These are phyloP conservation scores for Volucella zonaria DNA, from an alignment of 2,888 invertebrate genomes.

Conservation along the genomic window DNA sequence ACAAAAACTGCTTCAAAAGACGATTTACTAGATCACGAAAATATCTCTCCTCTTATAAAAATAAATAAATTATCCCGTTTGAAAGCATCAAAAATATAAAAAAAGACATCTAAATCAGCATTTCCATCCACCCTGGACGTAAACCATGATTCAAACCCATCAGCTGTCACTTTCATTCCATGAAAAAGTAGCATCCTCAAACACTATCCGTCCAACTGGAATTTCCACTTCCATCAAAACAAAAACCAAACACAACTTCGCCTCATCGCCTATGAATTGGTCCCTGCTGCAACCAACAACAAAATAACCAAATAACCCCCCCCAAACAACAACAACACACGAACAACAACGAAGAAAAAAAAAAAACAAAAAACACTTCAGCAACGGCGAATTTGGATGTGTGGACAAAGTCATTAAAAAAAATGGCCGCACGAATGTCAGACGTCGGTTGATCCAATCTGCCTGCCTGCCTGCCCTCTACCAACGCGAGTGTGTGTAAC, in stretches of 20 bases:
- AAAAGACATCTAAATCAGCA: not conserved
- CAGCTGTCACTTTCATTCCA: conserved; percentile 31
- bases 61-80: too few relatives aligned
- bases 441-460: conserved; percentile 67
- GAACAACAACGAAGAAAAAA: too few relatives aligned
- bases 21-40: not conserved
- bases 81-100: not conserved
- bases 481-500: conserved; percentile 56
- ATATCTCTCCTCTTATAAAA: too few relatives aligned
- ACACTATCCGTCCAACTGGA: conserved; percentile 35
- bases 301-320: too few relatives aligned
- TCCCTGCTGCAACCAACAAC: too few relatives aligned
- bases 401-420: conserved; percentile 67
- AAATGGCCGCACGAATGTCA: conserved; percentile 73
- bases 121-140: conserved; percentile 7
- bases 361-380: too few relatives aligned
- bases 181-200: conserved; percentile 12
- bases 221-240: conserved; percentile 61
- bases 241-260: conserved; percentile 38
- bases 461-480: conserved; percentile 8
- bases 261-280: conserved; percentile 35
- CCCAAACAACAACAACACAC: too few relatives aligned
- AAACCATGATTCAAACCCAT: conserved; percentile 20
- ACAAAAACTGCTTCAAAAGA: not conserved
- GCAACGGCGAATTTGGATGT: conserved; percentile 45